Conservation (phyloP, 2,888 invertebrate genomes). For the Scrobipalpa costella region DNA sequence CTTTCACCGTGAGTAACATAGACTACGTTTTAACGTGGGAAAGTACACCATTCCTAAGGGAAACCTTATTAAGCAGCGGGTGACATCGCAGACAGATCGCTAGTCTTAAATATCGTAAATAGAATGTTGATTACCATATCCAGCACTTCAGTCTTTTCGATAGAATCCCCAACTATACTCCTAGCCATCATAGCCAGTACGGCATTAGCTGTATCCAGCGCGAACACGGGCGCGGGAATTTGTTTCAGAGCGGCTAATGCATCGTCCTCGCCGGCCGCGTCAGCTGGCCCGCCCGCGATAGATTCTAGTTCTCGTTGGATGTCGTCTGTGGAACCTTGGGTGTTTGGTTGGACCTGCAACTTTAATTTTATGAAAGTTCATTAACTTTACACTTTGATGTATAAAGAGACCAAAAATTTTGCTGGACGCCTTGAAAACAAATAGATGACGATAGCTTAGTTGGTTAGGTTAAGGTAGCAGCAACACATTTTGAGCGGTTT, state of each 20-base stretch:
- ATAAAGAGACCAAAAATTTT: too few relatives aligned
- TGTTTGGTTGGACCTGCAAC: slow-evolving; percentile 51
- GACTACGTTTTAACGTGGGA: too few relatives aligned
- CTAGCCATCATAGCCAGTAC: slow-evolving; percentile 60
- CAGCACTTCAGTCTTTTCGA: slow-evolving; percentile 47
- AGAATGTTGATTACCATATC: slow-evolving; percentile 51
- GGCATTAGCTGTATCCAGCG: slow-evolving; percentile 59
- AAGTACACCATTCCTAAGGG: too few relatives aligned
- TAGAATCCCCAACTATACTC: slow-evolving; percentile 49
- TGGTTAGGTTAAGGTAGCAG: too few relatives aligned
- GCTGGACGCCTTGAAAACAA: too few relatives aligned
- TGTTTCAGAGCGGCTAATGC: slow-evolving; percentile 58
- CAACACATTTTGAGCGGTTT: too few relatives aligned
- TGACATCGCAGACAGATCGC: too few relatives aligned
- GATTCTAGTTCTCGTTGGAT: slow-evolving; percentile 59
- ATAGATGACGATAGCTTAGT: not conserved
- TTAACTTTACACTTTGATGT: too few relatives aligned
- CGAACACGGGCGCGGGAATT: slow-evolving; percentile 67
- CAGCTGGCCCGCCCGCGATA: slow-evolving; percentile 45
- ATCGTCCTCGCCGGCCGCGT: slow-evolving; percentile 46
- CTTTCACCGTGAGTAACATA: too few relatives aligned
- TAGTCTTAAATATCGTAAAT: too few relatives aligned
- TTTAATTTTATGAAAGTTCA: not conserved
- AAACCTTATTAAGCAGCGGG: too few relatives aligned
- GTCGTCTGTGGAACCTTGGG: slow-evolving; percentile 50